A percentile compares a stretch with the other conserved stretches of the same genome.
phyloP scores from a whole-genome alignment of 2,113 vertebrate genomes.

The Poicephalus meyeri region DNA sequence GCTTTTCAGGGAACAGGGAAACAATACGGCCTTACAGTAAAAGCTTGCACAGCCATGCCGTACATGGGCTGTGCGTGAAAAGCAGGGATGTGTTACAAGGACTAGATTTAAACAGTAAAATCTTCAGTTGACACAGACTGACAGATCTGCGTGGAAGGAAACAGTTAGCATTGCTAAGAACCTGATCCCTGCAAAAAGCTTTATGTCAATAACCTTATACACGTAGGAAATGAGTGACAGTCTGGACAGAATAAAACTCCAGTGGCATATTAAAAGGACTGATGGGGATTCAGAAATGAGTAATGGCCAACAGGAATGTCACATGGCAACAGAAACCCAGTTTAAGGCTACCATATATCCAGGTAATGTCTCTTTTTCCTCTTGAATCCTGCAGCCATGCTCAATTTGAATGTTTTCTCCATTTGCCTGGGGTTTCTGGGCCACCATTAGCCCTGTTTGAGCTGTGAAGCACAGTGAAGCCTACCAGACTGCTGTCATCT shows the following conservation, averaged over 20 bases:
- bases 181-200: neutral
- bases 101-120: neutral
- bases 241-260: neutral
- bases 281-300: conserved; percentile 27
- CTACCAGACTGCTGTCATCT: neutral
- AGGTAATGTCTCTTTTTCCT: neutral
- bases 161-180: neutral
- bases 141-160: neutral
- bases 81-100: neutral
- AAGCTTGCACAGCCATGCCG: neutral
- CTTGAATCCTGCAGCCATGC: neutral
- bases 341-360: neutral
- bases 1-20: conserved; percentile 47
- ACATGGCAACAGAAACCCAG: neutral
- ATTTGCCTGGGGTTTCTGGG: neutral
- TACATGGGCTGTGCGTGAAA: neutral
- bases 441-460: neutral
- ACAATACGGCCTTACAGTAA: conserved; percentile 27
- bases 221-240: neutral
- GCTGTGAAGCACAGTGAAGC: neutral
- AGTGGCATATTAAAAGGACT: neutral
- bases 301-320: neutral
- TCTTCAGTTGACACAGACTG: neutral
- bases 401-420: neutral
- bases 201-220: neutral